Base-by-base conservation (phyloP, 2,888 invertebrate species). In the Hipparchia semele region DNA sequence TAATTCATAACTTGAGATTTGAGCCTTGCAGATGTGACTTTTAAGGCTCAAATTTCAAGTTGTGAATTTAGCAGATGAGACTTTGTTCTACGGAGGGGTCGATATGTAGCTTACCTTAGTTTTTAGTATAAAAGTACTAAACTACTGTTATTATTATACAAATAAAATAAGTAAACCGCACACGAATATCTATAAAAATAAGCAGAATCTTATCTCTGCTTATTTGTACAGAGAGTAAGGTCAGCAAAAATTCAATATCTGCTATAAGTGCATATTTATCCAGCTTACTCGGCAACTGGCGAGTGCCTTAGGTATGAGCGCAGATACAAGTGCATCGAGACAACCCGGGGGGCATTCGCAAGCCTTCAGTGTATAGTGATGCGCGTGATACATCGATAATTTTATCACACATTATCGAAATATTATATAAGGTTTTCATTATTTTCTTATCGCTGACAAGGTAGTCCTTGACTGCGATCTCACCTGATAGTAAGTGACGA, bases 321-420 rank as follows among this genome's bases (percentile, higher is more conserved):
- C 62, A 46, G 66, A 72, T 61, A 67, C 58, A 58, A 72, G 68
- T 60, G 69, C 68, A 64, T 45, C 77, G 72, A 73, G 72, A 74
- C 70, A 74, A 76, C 73, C 74, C 72, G 69, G 64, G 67, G 72
- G 67, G 69, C 73, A 53, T 73, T 71, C 75, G 64, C 73, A 75
- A 72, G 58, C 13, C 64, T 45, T 62, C 46, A 64, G 58, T 49
- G 10, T 23, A 6, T 68, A 72, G 72, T 59, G 65, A 51, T 46
- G 68, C 12, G 45, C 13, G 23, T 59, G 64, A 51, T 6, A 6
- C 33, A 62, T 72, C 56, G 62, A 68, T 72, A 67, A 13, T 39
- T 56, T n/a, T 13, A 46, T 13, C 13, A 7, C 8, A 58, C 8
- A 58, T 13, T 58, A 58, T 23, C 23, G 23, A 58, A 3, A 23